phyloP scores from a whole-genome alignment of 2,888 invertebrate genomes.

The Portevinia maculata region DNA sequence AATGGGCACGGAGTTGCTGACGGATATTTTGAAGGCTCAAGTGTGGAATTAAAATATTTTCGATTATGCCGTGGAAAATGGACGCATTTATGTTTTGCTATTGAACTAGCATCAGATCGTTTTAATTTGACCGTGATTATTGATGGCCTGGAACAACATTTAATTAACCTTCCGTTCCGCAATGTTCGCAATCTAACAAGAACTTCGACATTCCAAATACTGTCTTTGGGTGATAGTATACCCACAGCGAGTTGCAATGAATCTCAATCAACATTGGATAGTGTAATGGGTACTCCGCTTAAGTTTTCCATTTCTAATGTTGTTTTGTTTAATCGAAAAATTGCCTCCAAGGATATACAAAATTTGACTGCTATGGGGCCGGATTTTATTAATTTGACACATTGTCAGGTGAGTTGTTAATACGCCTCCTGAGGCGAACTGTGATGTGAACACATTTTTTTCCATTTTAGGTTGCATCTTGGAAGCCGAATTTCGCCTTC shows the following conservation, averaged over 20 bases:
- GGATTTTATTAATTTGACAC: slow-evolving; percentile 80
- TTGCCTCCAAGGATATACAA: slow-evolving; percentile 77
- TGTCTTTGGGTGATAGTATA: slow-evolving; percentile 79
- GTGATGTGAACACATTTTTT: not conserved
- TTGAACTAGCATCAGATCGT: slow-evolving; percentile 77
- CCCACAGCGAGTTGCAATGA: slow-evolving; percentile 74
- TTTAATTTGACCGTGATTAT: slow-evolving; percentile 78
- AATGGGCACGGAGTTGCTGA: slow-evolving; percentile 77
- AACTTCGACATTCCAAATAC: slow-evolving; percentile 79
- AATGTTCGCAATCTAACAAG: slow-evolving; percentile 78
- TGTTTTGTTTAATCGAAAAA: slow-evolving; percentile 80
- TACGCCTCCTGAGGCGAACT: not conserved
- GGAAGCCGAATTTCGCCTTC: slow-evolving; percentile 81
- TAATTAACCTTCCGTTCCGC: slow-evolving; percentile 78
- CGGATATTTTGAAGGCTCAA: slow-evolving; percentile 78
- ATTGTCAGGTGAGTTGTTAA: slow-evolving; percentile 78
- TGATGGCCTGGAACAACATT: slow-evolving; percentile 80
- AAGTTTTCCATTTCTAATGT: slow-evolving; percentile 80
- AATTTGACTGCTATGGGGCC: slow-evolving; percentile 82
- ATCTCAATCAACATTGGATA: slow-evolving; percentile 79
- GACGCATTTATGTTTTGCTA: slow-evolving; percentile 80
- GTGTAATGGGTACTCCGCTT: slow-evolving; percentile 72
- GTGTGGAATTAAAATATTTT: slow-evolving; percentile 78
- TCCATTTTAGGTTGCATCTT: slow-evolving; percentile 76
- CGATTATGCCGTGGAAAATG: slow-evolving; percentile 79